Evolutionary conservation across 2,113 vertebrate species (phyloP), one percentile per base, ranked within the genome.

Genomic region (Periophthalmus modestus): DNA sequence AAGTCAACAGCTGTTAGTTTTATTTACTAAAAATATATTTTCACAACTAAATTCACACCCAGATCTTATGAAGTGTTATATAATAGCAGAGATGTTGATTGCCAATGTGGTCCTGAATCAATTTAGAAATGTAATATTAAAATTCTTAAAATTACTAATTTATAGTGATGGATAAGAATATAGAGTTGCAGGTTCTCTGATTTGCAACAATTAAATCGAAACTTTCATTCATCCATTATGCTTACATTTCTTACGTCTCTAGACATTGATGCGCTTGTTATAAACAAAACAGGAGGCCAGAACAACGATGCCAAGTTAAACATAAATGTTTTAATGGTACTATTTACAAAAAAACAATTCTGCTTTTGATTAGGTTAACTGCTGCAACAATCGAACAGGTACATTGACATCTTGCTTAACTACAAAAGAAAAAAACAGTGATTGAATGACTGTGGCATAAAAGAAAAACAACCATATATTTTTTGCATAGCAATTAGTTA

Each of bases 241-340:
- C 19, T 21, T 21, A 7, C 0, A 55, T n/a, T 55, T 55, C 7
- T n/a, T 52, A 18, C 21, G 52, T 11, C 2, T 9, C 52, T 21
- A 55, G 12, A 59, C 21, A 6, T 24, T 59, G 21, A 55, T 19
- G 0, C 11, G 19, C 9, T 57, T 19, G 93, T 91, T 90, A 92
- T 92, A 93, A 93, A 95, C 92, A 18, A 58, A 95, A 92, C 21
- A 89, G 83, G 91, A 93, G 93, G 87, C 91, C 59, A 74, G 74
- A 74, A 78, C 88, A 74, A 28, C 3, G 0, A 71, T 62, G 47
- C 87, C 85, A 89, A 91, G 91, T 92, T 94, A 87, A 93, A 94
- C 92, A 94, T 92, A 92, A 91, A 93, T 92, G 90, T 94, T 94
- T 94, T 94, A 94, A 94, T 94, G 90, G 90, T 92, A 90, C 93